These are phyloP conservation scores for Ahaetulla prasina DNA, from an alignment of 2,113 vertebrate species.

Conservation along the genomic window DNA sequence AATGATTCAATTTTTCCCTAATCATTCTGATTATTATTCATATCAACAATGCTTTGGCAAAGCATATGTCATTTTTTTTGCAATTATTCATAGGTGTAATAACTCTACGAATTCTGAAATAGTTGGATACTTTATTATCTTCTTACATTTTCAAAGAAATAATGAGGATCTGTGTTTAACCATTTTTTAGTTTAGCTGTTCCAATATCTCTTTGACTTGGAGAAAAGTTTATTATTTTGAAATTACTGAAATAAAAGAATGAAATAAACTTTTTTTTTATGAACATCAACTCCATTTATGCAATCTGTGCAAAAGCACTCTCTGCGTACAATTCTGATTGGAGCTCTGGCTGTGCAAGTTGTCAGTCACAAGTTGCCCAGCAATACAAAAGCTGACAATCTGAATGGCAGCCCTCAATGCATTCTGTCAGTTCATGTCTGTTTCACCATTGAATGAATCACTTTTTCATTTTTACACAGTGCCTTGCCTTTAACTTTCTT, in stretches of 20 bases:
- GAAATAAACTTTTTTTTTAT: neutral
- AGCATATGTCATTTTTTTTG: neutral
- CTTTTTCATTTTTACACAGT: neutral
- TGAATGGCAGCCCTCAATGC: conserved; percentile 2
- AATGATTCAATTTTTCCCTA: conserved; percentile 20
- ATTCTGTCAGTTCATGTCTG: neutral
- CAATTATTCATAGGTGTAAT: neutral
- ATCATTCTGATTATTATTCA: conserved; percentile 7
- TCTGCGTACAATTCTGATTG: neutral
- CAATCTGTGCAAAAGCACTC: neutral
- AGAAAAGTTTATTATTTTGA: neutral
- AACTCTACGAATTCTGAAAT: neutral
- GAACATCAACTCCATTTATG: neutral
- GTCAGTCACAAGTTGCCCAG: neutral
- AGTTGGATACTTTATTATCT: conserved; percentile 9
- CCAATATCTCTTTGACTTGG: neutral
- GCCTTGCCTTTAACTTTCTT: neutral
- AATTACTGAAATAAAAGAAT: neutral
- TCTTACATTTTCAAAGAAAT: neutral
- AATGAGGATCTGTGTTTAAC: neutral
- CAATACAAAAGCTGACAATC: neutral
- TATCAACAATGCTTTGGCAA: conserved; percentile 30
- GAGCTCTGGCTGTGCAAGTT: neutral
- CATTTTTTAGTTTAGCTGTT: neutral
- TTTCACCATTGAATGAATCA: neutral